Evolutionary conservation across 2,888 invertebrate genomes (phyloP), one percentile per base, ranked within the genome.

Genomic region (Nematopogon swammerdamellus): DNA sequence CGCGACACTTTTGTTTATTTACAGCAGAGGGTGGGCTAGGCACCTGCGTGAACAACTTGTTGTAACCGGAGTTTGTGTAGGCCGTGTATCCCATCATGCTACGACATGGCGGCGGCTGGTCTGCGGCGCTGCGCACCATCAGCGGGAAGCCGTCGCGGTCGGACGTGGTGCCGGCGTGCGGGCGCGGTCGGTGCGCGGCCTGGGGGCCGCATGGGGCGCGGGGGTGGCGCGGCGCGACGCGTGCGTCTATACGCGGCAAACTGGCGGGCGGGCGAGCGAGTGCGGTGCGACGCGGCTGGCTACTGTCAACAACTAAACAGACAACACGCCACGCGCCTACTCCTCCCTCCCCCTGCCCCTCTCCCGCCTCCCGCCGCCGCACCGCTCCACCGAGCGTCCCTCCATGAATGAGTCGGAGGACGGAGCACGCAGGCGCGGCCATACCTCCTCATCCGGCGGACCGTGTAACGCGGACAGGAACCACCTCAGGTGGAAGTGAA

Each of bases 1-100:
- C 8, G 25, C 4, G 25, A 25, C 25, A 25, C 25, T 4, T 25
- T 25, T 25, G 8, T 25, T 25, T 25, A 25, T 25, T 25, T 25
- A 25, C 25, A 25, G n/a, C n/a, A n/a, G n/a, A n/a, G n/a, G n/a
- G n/a, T n/a, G 25, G 8, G 36, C 36, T 14, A 59, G 72, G 67
- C 68, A 90, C 90, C 89, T 90, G 90, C 53, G 90, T 88, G 65
- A 89, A 89, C 68, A 90, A 84, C 83, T 89, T 90, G 82, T 89
- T 89, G 83, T 89, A 89, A 68, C 89, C 89, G 67, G 87, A 84
- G 72, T 83, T 85, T 8, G 8, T 14, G 72, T 85, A 85, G 80
- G 83, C 86, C 80, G 84, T 87, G 82, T 88, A 89, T 63, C 87
- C 86, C 82, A 89, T 88, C 85, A 88, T 88, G 76, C 76, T 85